Percentiles rank a stretch among this genome's conserved stretches.
These are phyloP conservation scores for Mohoua ochrocephala DNA, from an alignment of 2,113 vertebrate species.

Conservation along the genomic window DNA sequence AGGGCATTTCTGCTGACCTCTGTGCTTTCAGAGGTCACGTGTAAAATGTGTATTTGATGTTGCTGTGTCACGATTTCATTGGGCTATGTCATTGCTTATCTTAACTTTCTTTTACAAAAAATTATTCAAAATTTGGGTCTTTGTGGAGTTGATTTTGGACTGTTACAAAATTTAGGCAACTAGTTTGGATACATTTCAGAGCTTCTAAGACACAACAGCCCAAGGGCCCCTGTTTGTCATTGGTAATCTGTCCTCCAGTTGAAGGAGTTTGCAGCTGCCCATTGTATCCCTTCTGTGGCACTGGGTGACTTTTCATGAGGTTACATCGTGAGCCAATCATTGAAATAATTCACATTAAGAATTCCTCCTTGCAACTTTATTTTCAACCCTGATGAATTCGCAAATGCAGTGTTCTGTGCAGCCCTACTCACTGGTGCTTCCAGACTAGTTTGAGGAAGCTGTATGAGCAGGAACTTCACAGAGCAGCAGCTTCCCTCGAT, in stretches of 20 bases:
- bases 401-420: neutral
- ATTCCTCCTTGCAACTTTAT: neutral
- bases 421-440: neutral
- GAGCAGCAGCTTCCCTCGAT: neutral
- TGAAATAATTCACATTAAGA: neutral
- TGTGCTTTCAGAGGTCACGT: neutral
- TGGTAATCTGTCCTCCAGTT: neutral
- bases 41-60: neutral
- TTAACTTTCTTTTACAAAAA: neutral
- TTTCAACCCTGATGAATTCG: neutral
- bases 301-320: neutral
- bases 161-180: neutral
- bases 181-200: neutral
- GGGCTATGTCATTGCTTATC: neutral
- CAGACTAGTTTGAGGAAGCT: neutral
- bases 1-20: neutral
- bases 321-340: neutral
- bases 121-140: neutral
- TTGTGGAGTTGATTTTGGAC: neutral
- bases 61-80: neutral
- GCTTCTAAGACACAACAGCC: neutral
- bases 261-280: neutral
- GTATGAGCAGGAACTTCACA: neutral
- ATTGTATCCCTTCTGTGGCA: neutral
- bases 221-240: neutral